Percentiles rank a stretch among this genome's conserved stretches.
These are phyloP conservation scores for Drosophila miranda DNA, from an alignment of 1,140 invertebrate species.

Conservation along the genomic window DNA sequence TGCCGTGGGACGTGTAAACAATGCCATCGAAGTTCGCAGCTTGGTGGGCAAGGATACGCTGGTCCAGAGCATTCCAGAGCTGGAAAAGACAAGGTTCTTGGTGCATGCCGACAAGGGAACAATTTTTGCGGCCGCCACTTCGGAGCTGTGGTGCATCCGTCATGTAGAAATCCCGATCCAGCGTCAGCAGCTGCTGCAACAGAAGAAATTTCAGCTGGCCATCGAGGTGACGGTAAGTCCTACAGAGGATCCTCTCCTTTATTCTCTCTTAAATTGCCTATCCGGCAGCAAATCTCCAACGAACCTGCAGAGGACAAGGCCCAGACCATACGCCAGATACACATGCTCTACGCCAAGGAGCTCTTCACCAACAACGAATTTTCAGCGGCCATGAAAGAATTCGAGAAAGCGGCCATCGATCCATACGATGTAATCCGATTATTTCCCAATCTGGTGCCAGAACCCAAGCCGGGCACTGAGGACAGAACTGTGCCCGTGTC, in stretches of 20 bases:
- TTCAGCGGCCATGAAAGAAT: constrained; percentile 94
- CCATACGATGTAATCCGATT: constrained; percentile 96
- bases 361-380: constrained; percentile 94
- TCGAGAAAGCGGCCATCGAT: constrained; percentile 94
- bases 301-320: constrained; percentile 91
- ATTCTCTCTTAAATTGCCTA: neutral
- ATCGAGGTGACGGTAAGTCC: constrained; percentile 92
- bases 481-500: constrained; percentile 83
- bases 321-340: constrained; percentile 92
- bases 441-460: constrained; percentile 93
- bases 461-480: constrained; percentile 82
- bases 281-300: constrained; percentile 89
- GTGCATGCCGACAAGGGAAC: constrained; percentile 88
- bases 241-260: neutral
- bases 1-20: constrained; percentile 91
- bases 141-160: constrained; percentile 93
- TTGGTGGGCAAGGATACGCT: constrained; percentile 88
- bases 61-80: constrained; percentile 90
- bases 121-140: constrained; percentile 93
- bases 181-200: constrained; percentile 90
- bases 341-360: constrained; percentile 94
- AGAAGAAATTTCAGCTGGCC: constrained; percentile 97
- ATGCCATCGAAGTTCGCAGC: constrained; percentile 92
- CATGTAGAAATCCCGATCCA: constrained; percentile 91
- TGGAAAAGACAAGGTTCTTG: constrained; percentile 87